Base-by-base conservation (phyloP, 1,140 invertebrate genomes). In the Alviniconcha marisindica region DNA sequence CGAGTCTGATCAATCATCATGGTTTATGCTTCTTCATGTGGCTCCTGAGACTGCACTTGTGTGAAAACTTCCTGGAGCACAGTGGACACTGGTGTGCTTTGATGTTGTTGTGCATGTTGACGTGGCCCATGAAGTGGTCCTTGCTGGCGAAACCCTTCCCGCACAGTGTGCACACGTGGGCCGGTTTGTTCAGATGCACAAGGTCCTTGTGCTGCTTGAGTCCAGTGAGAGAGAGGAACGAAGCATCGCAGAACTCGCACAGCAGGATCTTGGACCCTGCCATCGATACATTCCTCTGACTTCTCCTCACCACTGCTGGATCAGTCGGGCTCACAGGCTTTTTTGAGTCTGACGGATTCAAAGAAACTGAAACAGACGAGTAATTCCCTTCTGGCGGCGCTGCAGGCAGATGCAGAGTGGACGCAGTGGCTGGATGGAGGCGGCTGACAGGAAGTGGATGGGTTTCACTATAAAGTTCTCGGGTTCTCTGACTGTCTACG, bases 71-170 rank as follows among this genome's bases (percentile, higher is more conserved):
- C 2, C 60, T 28, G 3, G 78, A 38, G 60, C 78, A 80, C 0
- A 66, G 40, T 15, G 78, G 56, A 28, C 78, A 80, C 36, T 80
- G 40, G 28, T 60, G 56, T 5, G 78, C 21, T 60, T 80, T 69
- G 40, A 80, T 44, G 40, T 66, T 66, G 60, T 38, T 42, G 78
- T 80, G 78, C 78, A 66, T 80, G 40, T 80, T 80, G 56, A 80
- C 69, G 60, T 80, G 78, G 1, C 78, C 78, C 54, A 69, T 36
- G 56, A 42, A 80, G 56, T 80, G 78, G 18, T 66, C 78, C 56
- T 40, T 80, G 51, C 54, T 80, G 36, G 40, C 56, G 42, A 80
- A 80, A 7, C 78, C 78, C n/a, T 66, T 66, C n/a, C 78, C 78
- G 40, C 78, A 80, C 54, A 80, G 31, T 12, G n/a, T 21, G 28